A percentile compares a stretch with the other conserved stretches of the same genome.
phyloP scores from a whole-genome alignment of 2,888 invertebrate species.

The Belgica antarctica region DNA sequence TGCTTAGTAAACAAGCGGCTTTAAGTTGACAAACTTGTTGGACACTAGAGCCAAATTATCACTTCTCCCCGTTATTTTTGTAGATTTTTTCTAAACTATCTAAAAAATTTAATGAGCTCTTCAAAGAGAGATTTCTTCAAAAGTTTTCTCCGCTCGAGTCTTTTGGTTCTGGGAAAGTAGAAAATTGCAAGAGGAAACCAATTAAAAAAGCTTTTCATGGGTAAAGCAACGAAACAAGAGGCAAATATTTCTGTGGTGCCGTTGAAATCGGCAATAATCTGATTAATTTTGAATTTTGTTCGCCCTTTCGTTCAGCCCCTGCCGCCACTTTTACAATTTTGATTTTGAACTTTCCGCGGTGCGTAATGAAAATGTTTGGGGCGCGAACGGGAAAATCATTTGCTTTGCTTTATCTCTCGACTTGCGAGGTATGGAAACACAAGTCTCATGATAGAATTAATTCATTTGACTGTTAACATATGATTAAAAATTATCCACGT shows the following conservation, averaged over 20 bases:
- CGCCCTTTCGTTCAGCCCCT: neutral
- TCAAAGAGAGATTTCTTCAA: neutral
- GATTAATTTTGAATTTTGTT: conserved; percentile 22
- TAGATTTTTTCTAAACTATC: neutral
- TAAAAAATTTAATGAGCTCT: neutral
- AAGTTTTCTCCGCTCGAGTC: neutral
- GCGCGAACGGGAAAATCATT: neutral
- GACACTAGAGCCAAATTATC: neutral
- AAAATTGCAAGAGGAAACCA: conserved; percentile 12
- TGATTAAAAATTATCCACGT: neutral
- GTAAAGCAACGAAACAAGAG: conserved; percentile 6
- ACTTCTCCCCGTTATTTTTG: neutral
- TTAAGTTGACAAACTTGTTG: too few species aligned
- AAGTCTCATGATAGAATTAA: neutral
- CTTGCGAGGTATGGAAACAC: neutral
- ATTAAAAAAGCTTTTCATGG: conserved; percentile 16
- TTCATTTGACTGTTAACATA: conserved; percentile 6
- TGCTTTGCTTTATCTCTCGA: neutral
- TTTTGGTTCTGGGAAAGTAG: neutral
- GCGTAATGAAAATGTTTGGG: neutral
- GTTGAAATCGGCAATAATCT: conserved; percentile 20
- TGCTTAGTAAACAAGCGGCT: too few species aligned
- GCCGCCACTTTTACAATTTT: too few species aligned
- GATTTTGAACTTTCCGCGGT: too few species aligned
- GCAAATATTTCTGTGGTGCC: neutral